Percentiles rank a stretch among this genome's conserved stretches.
These are phyloP conservation scores for Drosophila repletoides DNA, from an alignment of 1,140 invertebrate genomes.

Conservation along the genomic window DNA sequence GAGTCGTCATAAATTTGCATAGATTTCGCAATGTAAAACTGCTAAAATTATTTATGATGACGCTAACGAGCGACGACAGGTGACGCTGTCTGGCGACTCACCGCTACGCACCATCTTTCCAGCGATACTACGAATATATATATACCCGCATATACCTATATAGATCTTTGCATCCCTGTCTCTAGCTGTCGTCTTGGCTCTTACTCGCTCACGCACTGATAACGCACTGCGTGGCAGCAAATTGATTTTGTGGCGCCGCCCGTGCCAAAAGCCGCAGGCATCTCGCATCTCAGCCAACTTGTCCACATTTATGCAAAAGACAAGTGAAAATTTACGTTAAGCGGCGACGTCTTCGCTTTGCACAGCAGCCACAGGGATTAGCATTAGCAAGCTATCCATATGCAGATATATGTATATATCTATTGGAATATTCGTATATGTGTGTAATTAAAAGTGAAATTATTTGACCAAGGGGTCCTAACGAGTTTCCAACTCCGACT, in stretches of 20 bases:
- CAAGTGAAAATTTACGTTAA: slow-evolving; percentile 76
- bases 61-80: slow-evolving; percentile 78
- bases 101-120: slow-evolving; percentile 11
- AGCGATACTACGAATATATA: no score
- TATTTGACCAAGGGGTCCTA: slow-evolving; percentile 60
- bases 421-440: slow-evolving; percentile 3
- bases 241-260: slow-evolving; percentile 78
- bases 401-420: background rate
- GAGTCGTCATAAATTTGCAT: slow-evolving; percentile 72
- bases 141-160: no score
- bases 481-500: slow-evolving; percentile 57
- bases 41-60: slow-evolving; percentile 78
- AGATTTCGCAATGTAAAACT: slow-evolving; percentile 64
- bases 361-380: slow-evolving; percentile 61
- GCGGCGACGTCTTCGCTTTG: slow-evolving; percentile 46
- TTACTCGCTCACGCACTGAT: slow-evolving; percentile 43
- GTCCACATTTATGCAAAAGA: slow-evolving; percentile 75
- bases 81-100: slow-evolving; percentile 46
- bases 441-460: slow-evolving; percentile 76
- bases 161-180: background rate
- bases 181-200: background rate
- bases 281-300: slow-evolving; percentile 27
- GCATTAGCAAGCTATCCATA: slow-evolving; percentile 29
- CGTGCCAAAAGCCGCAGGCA: slow-evolving; percentile 53
- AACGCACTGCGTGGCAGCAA: slow-evolving; percentile 68